phyloP scores from a whole-genome alignment of 2,888 invertebrate genomes.

The Agrochola lychnidis region DNA sequence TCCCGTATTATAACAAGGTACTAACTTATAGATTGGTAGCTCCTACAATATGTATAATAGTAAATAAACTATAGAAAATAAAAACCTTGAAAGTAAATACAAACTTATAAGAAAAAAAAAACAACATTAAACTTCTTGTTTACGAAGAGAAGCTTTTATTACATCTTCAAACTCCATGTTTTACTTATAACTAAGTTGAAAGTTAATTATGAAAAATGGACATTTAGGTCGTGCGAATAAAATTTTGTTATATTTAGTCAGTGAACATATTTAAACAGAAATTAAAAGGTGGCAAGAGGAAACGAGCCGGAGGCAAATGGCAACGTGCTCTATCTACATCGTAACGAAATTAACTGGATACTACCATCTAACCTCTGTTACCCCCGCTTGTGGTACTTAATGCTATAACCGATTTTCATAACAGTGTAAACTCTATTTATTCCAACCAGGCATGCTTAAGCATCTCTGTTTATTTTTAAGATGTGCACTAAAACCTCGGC shows the following conservation, averaged over 20 bases:
- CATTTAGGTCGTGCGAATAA: conserved; percentile 54
- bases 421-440: conserved; percentile 70
- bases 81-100: too few relatives aligned
- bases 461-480: conserved; percentile 42
- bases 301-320: conserved; percentile 77
- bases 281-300: conserved; percentile 83
- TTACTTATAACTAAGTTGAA: conserved; percentile 33
- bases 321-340: conserved; percentile 88
- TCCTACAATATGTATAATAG: not conserved
- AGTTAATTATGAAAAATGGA: conserved; percentile 55
- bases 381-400: conserved; percentile 71
- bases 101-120: not conserved
- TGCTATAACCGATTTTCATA: conserved; percentile 72
- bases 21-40: too few relatives aligned
- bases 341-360: conserved; percentile 83
- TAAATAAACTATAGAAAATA: not conserved
- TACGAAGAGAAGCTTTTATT: conserved; percentile 5
- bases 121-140: not conserved
- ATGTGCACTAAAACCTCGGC: conserved; percentile 35
- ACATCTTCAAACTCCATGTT: conserved; percentile 23
- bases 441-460: conserved; percentile 43
- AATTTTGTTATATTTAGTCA: conserved; percentile 73
- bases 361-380: conserved; percentile 75
- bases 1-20: not conserved
- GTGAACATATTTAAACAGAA: conserved; percentile 78